phyloP scores from a whole-genome alignment of 1,140 invertebrate genomes.

The Cephus cinctus region DNA sequence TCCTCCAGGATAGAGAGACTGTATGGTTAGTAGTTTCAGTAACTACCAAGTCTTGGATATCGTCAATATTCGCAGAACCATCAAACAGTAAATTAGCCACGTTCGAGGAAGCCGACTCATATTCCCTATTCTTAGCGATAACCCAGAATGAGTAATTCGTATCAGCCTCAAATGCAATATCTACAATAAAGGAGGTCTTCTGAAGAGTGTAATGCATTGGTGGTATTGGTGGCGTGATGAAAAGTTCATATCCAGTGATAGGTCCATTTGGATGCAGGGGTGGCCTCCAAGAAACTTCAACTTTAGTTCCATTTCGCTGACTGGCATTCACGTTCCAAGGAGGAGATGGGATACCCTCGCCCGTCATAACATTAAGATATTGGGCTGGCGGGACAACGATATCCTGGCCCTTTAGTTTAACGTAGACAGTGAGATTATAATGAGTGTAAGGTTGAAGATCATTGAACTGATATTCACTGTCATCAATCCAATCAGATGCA shows the following conservation, averaged over 20 bases:
- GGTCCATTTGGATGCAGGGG: slow-evolving; percentile 64
- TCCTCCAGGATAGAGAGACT: slow-evolving; percentile 63
- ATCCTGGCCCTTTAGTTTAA: slow-evolving; percentile 55
- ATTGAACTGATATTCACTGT: slow-evolving; percentile 61
- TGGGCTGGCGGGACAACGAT: slow-evolving; percentile 61
- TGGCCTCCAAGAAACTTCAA: slow-evolving; percentile 68
- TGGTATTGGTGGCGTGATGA: slow-evolving; percentile 60
- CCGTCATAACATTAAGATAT: slow-evolving; percentile 62
- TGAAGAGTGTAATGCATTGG: slow-evolving; percentile 40
- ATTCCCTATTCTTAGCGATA: slow-evolving; percentile 63
- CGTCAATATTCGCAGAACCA: slow-evolving; percentile 61
- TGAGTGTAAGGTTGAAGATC: slow-evolving; percentile 67
- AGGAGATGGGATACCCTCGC: slow-evolving; percentile 65
- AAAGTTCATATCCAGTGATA: slow-evolving; percentile 66
- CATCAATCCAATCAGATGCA: slow-evolving; percentile 57
- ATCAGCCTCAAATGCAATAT: slow-evolving; percentile 61
- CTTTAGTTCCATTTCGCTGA: slow-evolving; percentile 63
- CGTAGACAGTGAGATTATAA: slow-evolving; percentile 79
- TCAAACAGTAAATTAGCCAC: slow-evolving; percentile 62
- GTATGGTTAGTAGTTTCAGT: slow-evolving; percentile 53
- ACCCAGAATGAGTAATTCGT: slow-evolving; percentile 77
- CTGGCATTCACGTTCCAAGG: slow-evolving; percentile 65
- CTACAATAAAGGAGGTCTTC: slow-evolving; percentile 55
- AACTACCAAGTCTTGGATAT: slow-evolving; percentile 60
- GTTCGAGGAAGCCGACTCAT: slow-evolving; percentile 61